Evolutionary conservation across 2,888 invertebrate species (phyloP).

Genomic region (Peribatodes rhomboidaria): DNA sequence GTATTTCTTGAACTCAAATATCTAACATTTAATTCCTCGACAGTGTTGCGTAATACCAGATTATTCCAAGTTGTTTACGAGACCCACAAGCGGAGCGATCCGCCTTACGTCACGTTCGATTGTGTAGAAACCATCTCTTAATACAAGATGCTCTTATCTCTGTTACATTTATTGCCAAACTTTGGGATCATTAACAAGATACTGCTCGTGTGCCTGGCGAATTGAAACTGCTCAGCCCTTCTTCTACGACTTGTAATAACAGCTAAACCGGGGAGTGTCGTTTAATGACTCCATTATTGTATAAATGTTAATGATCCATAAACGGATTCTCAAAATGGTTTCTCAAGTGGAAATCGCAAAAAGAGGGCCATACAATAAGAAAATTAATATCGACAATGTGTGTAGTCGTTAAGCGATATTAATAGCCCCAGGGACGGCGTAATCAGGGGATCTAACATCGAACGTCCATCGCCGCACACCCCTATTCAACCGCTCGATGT

Average conservation of each 20-base stretch:
- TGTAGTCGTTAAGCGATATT: constrained; percentile 28
- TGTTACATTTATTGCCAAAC: constrained; percentile 56
- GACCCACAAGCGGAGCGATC: constrained; percentile 50
- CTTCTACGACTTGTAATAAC: constrained; percentile 27
- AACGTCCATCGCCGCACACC: constrained; percentile 23
- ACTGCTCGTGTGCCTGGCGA: constrained; percentile 60
- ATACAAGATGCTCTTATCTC: constrained; percentile 51
- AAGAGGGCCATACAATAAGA: constrained; percentile 9
- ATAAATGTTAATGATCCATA: not conserved
- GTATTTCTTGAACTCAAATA: constrained; percentile 56
- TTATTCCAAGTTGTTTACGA: constrained; percentile 61
- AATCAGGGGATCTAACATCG: constrained; percentile 35
- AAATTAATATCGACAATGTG: constrained; percentile 17
- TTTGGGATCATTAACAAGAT: constrained; percentile 44
- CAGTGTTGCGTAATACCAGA: constrained; percentile 61
- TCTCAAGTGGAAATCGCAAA: not conserved
- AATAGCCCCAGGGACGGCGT: constrained; percentile 28
- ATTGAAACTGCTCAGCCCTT: constrained; percentile 58
- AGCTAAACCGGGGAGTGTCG: constrained; percentile 1
- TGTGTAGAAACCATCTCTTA: constrained; percentile 52
- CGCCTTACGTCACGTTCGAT: constrained; percentile 59
- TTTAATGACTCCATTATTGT: constrained; percentile 4
- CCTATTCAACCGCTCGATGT: constrained; percentile 17
- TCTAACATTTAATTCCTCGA: constrained; percentile 51
- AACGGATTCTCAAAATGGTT: not conserved